A percentile compares a stretch with the other conserved stretches of the same genome.
Evolutionary conservation across 2,888 invertebrate genomes (phyloP).

Genomic region (Cerastoderma edule): DNA sequence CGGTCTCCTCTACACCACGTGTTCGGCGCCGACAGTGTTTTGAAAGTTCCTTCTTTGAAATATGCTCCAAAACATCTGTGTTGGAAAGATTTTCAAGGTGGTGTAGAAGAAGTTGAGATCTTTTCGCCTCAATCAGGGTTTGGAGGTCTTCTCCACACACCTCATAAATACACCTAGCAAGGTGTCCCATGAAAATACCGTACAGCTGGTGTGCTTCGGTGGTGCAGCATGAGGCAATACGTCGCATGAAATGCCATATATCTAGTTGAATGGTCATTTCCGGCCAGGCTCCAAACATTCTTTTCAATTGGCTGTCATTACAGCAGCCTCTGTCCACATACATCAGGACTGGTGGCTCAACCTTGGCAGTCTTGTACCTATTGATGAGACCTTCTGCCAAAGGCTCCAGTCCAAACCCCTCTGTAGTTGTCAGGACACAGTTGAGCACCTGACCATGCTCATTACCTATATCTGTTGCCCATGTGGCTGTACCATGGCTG

Average conservation of each 20-base stretch:
- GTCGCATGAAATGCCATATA: conserved; percentile 62
- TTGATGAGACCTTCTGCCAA: background rate
- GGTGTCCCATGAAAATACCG: conserved; percentile 49
- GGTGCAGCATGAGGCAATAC: conserved; percentile 42
- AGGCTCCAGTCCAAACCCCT: background rate
- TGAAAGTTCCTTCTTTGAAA: conserved; percentile 46
- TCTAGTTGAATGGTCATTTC: conserved; percentile 32
- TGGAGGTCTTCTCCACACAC: conserved; percentile 57
- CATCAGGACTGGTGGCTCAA: background rate
- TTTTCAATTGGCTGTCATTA: background rate
- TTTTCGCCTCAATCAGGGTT: conserved; percentile 58
- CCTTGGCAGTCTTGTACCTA: background rate
- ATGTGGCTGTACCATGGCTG: background rate
- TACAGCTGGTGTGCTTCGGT: conserved; percentile 56
- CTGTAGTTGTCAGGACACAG: background rate
- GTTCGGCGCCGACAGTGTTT: conserved; percentile 56
- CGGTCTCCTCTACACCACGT: conserved; percentile 50
- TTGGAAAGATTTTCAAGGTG: conserved; percentile 41
- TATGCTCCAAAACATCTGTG: conserved; percentile 35
- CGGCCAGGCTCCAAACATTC: background rate
- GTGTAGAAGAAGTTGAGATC: conserved; percentile 38
- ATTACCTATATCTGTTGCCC: conserved; percentile 14
- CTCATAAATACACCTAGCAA: conserved; percentile 56
- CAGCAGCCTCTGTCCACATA: conserved; percentile 15
- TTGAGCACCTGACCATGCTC: conserved; percentile 9